Base-by-base conservation (phyloP, 2,113 vertebrate species). In the Callopanchax toddi region DNA sequence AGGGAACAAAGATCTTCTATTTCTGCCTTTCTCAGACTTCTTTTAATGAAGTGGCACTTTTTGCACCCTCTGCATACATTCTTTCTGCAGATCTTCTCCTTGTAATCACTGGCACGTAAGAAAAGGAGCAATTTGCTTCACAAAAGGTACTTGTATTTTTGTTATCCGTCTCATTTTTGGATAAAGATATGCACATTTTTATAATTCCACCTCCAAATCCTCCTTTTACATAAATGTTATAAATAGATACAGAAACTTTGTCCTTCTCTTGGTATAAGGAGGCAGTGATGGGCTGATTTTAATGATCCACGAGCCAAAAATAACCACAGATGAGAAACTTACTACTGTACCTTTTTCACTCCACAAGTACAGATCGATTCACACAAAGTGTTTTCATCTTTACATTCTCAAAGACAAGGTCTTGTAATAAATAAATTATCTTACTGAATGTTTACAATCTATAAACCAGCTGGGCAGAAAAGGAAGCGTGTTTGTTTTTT, bases 391-490 rank as follows among this genome's bases (percentile, higher is more conserved):
- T 60, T 82, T 55, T 76, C 21, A 67, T 68, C 65, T 67, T 71
- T 76, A 84, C 77, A 81, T 84, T 89, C 68, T 83, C 55, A 82
- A 77, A 64, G 48, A 71, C 34, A 67, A 18, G 48, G 12, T 36
- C 37, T 52, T 22, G 21, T 69, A 84, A 87, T 85, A 87, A 88
- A 90, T 88, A 85, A 82, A 70, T 76, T 15, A 76, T 69, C 51
- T 56, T 79, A 78, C 72, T 67, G 23, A 73, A 49, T 50, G 36
- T 20, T 20, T 49, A 81, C 64, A 55, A 37, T n/a, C n/a, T 56
- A 78, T 49, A 78, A 80, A 79, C 81, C 40, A 77, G 32, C 62
- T 73, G 58, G 55, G 54, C 63, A 26, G 21, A 67, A 67, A 67
- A 51, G 50, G 54, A 45, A 63, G 58, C 29, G n/a, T 55, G 70